phyloP scores from a whole-genome alignment of 2,113 vertebrate genomes.

The Lucifuga dentata region DNA sequence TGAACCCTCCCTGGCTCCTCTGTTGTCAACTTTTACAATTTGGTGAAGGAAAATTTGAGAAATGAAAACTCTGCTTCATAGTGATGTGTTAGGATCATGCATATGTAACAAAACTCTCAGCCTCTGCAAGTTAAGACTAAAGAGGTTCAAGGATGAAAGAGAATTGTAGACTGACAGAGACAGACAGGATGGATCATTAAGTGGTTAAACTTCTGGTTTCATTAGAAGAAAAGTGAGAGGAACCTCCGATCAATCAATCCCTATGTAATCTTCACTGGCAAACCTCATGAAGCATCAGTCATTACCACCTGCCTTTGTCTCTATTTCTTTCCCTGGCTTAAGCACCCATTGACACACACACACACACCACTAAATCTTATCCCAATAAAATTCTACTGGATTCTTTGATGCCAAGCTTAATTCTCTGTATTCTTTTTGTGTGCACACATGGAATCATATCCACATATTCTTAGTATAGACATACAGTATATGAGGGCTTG shows the following conservation, averaged over 20 bases:
- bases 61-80: no score
- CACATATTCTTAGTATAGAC: no score
- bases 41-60: no score
- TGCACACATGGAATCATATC: background rate
- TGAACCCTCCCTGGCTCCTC: no score
- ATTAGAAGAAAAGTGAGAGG: slow-evolving; percentile 59
- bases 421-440: slow-evolving; percentile 29
- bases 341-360: background rate
- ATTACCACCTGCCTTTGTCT: slow-evolving; percentile 36
- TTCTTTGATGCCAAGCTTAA: slow-evolving; percentile 7
- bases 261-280: slow-evolving; percentile 63
- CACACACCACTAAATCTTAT: slow-evolving; percentile 1
- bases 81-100: no score
- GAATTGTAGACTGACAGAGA: slow-evolving; percentile 17
- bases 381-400: background rate
- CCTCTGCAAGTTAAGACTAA: background rate
- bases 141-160: slow-evolving; percentile 7
- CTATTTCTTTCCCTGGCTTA: background rate
- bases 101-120: no score
- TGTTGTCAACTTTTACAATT: no score
- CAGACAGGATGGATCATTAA: slow-evolving; percentile 38
- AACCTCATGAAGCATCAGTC: slow-evolving; percentile 48
- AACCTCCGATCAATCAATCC: slow-evolving; percentile 57
- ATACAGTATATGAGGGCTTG: background rate
- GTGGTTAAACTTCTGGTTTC: slow-evolving; percentile 51